phyloP scores from a whole-genome alignment of 2,888 invertebrate genomes.

The Tetrapedia diversipes region DNA sequence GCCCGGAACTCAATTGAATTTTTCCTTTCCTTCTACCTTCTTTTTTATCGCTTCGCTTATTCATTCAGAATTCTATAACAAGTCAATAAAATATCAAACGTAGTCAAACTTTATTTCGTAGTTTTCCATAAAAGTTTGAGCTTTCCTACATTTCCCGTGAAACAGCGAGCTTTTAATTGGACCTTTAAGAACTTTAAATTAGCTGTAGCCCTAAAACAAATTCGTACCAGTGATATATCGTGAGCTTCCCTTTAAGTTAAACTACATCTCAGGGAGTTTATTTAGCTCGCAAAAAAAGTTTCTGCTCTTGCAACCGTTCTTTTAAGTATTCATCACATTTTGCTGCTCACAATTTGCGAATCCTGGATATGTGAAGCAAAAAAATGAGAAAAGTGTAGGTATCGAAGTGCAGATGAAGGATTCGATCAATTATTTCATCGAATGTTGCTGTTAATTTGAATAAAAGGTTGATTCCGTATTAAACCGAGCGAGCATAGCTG shows the following conservation, averaged over 20 bases:
- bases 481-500: conserved; percentile 49
- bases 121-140: not conserved
- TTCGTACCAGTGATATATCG: not conserved
- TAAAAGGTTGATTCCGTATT: conserved; percentile 49
- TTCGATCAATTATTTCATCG: conserved; percentile 51
- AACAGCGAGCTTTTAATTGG: not conserved
- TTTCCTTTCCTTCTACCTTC: not conserved
- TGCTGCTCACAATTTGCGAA: not conserved
- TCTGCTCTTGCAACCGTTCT: too few relatives aligned
- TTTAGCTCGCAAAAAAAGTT: too few relatives aligned
- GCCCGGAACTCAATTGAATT: conserved; percentile 25
- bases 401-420: not conserved
- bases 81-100: not conserved
- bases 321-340: not conserved
- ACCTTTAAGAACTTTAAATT: conserved; percentile 10
- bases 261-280: too few relatives aligned
- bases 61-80: not conserved
- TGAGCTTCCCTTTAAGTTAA: not conserved
- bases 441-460: conserved; percentile 19
- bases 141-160: not conserved
- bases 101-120: not conserved
- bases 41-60: not conserved
- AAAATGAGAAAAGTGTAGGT: too few relatives aligned
- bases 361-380: too few relatives aligned
- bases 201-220: not conserved